Conservation (phyloP, 2,888 invertebrate species). For the Odontocerum albicorne region DNA sequence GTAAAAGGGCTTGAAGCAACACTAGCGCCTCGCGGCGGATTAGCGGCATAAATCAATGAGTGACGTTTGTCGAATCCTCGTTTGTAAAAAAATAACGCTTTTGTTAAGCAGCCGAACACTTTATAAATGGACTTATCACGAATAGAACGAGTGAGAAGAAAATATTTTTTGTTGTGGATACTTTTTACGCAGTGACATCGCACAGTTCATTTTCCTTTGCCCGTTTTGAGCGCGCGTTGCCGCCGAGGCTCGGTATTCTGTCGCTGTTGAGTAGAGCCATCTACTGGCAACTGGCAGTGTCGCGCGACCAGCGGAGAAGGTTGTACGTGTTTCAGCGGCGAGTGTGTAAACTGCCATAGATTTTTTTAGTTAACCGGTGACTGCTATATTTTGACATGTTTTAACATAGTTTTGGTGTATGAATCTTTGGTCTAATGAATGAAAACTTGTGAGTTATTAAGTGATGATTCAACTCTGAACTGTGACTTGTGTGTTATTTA, state of each 20-base stretch:
- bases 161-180: background rate
- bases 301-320: slow-evolving; percentile 14
- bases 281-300: slow-evolving; percentile 7
- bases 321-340: slow-evolving; percentile 1
- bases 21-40: slow-evolving; percentile 11
- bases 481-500: too few species aligned
- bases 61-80: slow-evolving; percentile 22
- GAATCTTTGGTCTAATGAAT: background rate
- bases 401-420: background rate
- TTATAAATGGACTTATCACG: too few species aligned
- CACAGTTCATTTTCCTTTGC: too few species aligned
- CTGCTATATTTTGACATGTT: slow-evolving; percentile 2
- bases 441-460: slow-evolving; percentile 12
- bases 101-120: background rate
- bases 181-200: background rate
- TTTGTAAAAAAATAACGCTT: background rate
- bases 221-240: background rate
- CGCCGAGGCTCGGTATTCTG: background rate
- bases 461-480: background rate
- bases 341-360: slow-evolving; percentile 16
- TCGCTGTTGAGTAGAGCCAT: background rate
- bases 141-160: too few species aligned
- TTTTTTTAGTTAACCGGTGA: slow-evolving; percentile 5
- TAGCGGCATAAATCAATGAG: slow-evolving; percentile 29
- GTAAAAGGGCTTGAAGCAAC: background rate